Conservation (phyloP, 2,113 vertebrate species). For the Vidua chalybeata region DNA sequence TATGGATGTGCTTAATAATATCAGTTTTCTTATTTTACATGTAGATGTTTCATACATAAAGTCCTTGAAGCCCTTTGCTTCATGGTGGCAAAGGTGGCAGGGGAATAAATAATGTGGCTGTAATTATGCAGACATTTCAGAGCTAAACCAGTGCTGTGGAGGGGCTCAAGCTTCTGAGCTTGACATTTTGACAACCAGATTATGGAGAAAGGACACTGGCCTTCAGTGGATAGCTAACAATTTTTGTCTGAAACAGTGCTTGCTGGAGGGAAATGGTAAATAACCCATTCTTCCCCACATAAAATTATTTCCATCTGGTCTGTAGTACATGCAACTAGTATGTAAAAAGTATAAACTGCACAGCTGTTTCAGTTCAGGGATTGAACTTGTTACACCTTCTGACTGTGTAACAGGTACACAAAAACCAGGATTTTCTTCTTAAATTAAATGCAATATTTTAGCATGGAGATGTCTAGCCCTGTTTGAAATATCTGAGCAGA, state of each 20-base stretch:
- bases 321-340: not conserved
- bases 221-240: not conserved
- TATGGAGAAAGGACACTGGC: not conserved
- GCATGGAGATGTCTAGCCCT: not conserved
- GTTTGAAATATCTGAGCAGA: not conserved
- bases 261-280: not conserved
- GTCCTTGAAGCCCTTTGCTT: conserved; percentile 56
- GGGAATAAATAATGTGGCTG: not conserved
- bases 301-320: not conserved
- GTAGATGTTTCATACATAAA: conserved; percentile 40
- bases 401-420: not conserved
- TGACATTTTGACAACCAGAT: not conserved
- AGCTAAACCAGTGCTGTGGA: not conserved
- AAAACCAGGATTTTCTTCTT: not conserved
- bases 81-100: not conserved
- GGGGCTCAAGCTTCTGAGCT: not conserved
- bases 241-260: not conserved
- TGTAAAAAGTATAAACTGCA: not conserved
- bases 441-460: not conserved
- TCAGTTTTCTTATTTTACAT: not conserved
- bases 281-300: not conserved
- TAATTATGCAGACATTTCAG: not conserved
- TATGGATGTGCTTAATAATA: not conserved
- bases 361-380: not conserved
- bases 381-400: not conserved